phyloP scores from a whole-genome alignment of 1,140 invertebrate species.

The Acromyrmex echinatior region DNA sequence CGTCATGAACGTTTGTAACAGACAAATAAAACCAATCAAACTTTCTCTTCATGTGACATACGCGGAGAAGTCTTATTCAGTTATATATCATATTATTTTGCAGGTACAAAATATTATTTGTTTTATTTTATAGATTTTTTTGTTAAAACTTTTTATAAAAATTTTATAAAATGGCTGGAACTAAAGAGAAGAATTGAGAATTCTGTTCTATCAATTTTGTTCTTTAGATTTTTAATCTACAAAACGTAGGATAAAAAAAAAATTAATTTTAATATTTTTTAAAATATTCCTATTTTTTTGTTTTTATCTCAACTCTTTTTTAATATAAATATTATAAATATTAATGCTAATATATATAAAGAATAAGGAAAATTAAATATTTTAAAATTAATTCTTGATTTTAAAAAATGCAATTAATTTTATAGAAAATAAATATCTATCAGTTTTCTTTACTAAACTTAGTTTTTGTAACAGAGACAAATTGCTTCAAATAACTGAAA shows the following conservation, averaged over 20 bases:
- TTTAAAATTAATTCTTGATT: background rate
- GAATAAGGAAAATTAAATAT: background rate
- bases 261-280: background rate
- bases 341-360: too few species aligned
- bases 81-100: conserved; percentile 70
- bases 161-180: background rate
- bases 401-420: background rate
- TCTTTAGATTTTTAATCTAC: background rate
- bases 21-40: conserved; percentile 80
- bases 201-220: background rate
- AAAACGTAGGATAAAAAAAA: background rate
- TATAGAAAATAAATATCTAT: background rate
- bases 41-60: conserved; percentile 75
- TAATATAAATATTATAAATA: too few species aligned
- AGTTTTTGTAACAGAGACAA: background rate
- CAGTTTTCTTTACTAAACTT: background rate
- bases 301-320: too few species aligned
- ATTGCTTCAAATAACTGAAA: background rate
- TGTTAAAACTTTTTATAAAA: background rate
- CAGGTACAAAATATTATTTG: conserved; percentile 75
- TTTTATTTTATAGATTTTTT: conserved; percentile 52
- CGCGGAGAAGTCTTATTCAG: conserved; percentile 62
- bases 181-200: background rate
- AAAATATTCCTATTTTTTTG: background rate
- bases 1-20: conserved; percentile 81